Base-by-base conservation (phyloP, 2,797 vertebrate species). In the Coreius guichenoti region DNA sequence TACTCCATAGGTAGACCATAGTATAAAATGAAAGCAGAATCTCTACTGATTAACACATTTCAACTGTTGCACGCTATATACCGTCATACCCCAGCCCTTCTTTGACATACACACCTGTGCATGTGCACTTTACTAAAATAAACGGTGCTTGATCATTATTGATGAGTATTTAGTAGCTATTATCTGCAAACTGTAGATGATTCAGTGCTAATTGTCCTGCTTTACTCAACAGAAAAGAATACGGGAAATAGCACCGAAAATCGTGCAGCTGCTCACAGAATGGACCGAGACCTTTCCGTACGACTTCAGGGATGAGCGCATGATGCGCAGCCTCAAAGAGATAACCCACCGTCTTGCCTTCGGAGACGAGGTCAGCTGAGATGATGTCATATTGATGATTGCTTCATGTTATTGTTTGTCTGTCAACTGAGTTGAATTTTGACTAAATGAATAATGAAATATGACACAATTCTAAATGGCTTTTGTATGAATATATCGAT, bases 211-310 rank as follows among this genome's bases (percentile, higher is more conserved):
- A 33, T 21, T 47, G 21, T 51, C 31, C 5, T 29, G 13, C 4
- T n/a, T 54, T 56, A 36, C 14, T 51, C 13, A 11, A 88, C 87
- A 99, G 97, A 97, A 94, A 88, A 94, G 95, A 89, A 95, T 97
- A 88, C 95, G 94, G 49, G 98, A 98, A 90, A 97, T 98, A 84
- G 97, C 97, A 2, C 98, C 98, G 0, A 99, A 98, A 93, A 95
- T 99, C 83, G 96, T 99, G 45, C 98, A 99, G 90, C 92, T 99
- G 79, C 91, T 99, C 90, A 97, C 97, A 0, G 98, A 99, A 88
- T 99, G 98, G 98, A 99, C 98, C 0, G 98, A 99, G 93, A 99
- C 97, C 0, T 99, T 99, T 90, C 98, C 98, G 0, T 98, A 99
- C 0, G 98, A 99, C 94, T 99, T 99, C 92, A 95, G 97, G 88